Evolutionary conservation across 1,140 invertebrate species (phyloP).

Genomic region (Drosophila kurseongensis): DNA sequence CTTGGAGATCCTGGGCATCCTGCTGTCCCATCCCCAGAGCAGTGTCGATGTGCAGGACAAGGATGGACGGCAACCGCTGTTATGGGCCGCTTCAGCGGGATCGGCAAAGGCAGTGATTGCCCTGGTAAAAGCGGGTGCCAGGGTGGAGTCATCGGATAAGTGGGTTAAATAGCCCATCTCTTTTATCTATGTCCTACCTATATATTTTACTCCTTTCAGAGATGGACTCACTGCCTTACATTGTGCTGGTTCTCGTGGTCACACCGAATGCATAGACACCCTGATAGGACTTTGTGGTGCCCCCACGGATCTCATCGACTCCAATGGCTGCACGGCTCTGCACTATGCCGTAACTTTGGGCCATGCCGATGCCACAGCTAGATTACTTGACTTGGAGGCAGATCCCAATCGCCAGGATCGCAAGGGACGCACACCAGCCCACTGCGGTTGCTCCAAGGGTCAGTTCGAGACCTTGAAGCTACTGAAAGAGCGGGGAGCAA

Average conservation of each 20-base stretch:
- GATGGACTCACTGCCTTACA: conserved; percentile 95
- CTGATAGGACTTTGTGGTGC: conserved; percentile 95
- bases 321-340: conserved; percentile 96
- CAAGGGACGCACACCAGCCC: conserved; percentile 92
- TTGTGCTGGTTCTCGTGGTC: conserved; percentile 97
- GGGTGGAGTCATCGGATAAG: conserved; percentile 92
- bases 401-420: conserved; percentile 96
- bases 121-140: conserved; percentile 93
- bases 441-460: conserved; percentile 97
- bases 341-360: conserved; percentile 98
- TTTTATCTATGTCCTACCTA: background rate
- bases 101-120: conserved; percentile 95
- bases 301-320: conserved; percentile 93
- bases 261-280: conserved; percentile 96
- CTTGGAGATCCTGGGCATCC: conserved; percentile 92
- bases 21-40: conserved; percentile 91
- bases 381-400: conserved; percentile 94
- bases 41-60: conserved; percentile 94
- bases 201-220: conserved; percentile 80
- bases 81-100: conserved; percentile 99
- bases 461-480: conserved; percentile 89
- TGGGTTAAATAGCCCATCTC: conserved; percentile 44
- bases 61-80: conserved; percentile 95
- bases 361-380: conserved; percentile 96
- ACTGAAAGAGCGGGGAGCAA: conserved; percentile 91